Evolutionary conservation across 2,113 vertebrate genomes (phyloP), one percentile per base, ranked within the genome.

Genomic region (Oxygymnocypris stewartii): DNA sequence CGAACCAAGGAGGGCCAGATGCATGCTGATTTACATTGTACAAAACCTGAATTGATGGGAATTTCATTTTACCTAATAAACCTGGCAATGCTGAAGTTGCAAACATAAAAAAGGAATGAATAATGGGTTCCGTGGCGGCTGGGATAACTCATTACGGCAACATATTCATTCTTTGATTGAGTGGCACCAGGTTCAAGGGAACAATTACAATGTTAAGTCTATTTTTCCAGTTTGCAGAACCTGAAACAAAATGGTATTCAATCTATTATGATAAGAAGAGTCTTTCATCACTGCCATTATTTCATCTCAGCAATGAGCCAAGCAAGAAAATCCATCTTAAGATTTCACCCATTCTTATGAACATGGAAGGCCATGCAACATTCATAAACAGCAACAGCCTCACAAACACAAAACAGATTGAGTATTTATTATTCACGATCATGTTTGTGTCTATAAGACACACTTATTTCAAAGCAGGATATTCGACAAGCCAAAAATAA

Each of bases 11-110:
- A 85, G 90, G 89, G 35, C 71, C 57, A 57, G 51, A 79, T 90
- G 91, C 84, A 86, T 84, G 86, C 89, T 85, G 80, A 93, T 94
- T 93, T 91, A 89, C 90, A 93, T 92, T 91, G 88, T 89, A 90
- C 91, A 86, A 92, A 91, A 91, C 91, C 87, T 84, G 89, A 91
- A 90, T 87, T 87, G 88, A 90, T 91, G 86, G 81, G 76, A 75
- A 79, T 84, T 92, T 88, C 86, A 13, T 90, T 89, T 86, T 84
- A 88, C 87, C 75, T 88, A 88, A 90, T 89, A 84, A 80, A 88
- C 82, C 78, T 67, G 71, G 84, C 88, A 82, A 90, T 86, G 89
- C 75, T 88, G 74, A 65, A 88, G 86, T 44, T 57, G 80, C 69
- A 84, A 69, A 35, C 73, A 75, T 82, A 77, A 76, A 87, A 51